Evolutionary conservation across 2,113 vertebrate genomes (phyloP).

Genomic region (Rallus limicola): DNA sequence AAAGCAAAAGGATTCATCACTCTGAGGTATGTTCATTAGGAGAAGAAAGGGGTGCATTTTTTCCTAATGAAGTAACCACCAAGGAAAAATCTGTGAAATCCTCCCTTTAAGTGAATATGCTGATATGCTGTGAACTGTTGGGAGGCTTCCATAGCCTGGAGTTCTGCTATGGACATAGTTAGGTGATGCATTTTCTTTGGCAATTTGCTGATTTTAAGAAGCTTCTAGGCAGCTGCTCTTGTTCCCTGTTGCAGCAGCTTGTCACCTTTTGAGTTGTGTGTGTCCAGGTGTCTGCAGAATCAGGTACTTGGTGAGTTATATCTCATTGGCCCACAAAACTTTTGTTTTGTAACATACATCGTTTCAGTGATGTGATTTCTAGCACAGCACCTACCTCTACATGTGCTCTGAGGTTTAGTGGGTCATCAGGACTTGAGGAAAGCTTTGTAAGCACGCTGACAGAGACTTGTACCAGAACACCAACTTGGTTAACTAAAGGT

Average conservation of each 20-base stretch:
- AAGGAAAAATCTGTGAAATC: not conserved
- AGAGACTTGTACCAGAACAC: not conserved
- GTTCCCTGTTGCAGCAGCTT: not conserved
- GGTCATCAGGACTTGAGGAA: not conserved
- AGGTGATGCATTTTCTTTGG: not conserved
- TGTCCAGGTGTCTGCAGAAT: not conserved
- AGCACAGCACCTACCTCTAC: not conserved
- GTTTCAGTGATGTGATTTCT: not conserved
- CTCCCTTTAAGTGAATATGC: not conserved
- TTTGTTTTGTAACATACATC: not conserved
- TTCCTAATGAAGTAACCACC: not conserved
- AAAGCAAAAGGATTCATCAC: not conserved
- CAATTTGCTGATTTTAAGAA: not conserved
- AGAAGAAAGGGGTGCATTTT: not conserved
- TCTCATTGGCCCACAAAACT: not conserved
- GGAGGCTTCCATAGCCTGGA: not conserved
- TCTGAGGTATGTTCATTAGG: not conserved
- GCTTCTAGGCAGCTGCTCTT: not conserved
- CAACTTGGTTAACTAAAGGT: too few relatives aligned
- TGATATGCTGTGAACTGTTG: not conserved
- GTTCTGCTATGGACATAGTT: not conserved
- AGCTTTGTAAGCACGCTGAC: not conserved
- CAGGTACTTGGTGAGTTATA: not conserved
- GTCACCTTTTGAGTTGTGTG: not conserved
- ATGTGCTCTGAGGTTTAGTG: fast-evolving